phyloP scores from a whole-genome alignment of 2,113 vertebrate species.

The Poecile atricapillus region DNA sequence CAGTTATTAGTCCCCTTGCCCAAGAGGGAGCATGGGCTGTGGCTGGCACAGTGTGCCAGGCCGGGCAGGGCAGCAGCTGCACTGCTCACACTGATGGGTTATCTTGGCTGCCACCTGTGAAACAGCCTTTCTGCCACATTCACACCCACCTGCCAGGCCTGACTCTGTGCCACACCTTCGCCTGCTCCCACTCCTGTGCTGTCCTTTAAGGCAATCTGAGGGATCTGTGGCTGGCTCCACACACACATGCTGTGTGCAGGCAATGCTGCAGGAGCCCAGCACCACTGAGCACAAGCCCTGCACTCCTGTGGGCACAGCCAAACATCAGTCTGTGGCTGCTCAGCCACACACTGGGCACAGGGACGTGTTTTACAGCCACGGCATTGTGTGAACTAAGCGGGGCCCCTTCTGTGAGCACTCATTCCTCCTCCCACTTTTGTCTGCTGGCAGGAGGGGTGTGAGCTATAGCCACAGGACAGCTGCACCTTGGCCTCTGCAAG shows the following conservation, averaged over 20 bases:
- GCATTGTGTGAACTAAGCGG: accelerated
- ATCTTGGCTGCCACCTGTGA: not conserved
- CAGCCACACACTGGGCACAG: accelerated
- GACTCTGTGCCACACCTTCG: not conserved
- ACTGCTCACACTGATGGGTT: accelerated
- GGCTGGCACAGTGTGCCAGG: accelerated
- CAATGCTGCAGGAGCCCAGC: not conserved
- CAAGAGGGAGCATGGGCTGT: accelerated
- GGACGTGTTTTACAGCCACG: not conserved
- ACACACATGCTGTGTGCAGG: accelerated
- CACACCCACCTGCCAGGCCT: not conserved
- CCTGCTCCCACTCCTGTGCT: not conserved
- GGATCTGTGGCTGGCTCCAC: not conserved
- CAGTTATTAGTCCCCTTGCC: not conserved
- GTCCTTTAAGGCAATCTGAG: accelerated
- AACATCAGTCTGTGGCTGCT: not conserved
- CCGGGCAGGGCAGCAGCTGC: not conserved
- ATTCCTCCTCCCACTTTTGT: not conserved
- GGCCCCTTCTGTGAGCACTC: not conserved
- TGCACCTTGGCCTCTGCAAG: not conserved
- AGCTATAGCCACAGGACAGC: not conserved
- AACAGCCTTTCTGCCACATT: not conserved
- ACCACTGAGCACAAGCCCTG: not conserved
- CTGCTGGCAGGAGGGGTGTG: not conserved
- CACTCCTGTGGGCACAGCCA: not conserved